Base-by-base conservation (phyloP, 2,797 vertebrate species). In the Pipistrellus nathusii region DNA sequence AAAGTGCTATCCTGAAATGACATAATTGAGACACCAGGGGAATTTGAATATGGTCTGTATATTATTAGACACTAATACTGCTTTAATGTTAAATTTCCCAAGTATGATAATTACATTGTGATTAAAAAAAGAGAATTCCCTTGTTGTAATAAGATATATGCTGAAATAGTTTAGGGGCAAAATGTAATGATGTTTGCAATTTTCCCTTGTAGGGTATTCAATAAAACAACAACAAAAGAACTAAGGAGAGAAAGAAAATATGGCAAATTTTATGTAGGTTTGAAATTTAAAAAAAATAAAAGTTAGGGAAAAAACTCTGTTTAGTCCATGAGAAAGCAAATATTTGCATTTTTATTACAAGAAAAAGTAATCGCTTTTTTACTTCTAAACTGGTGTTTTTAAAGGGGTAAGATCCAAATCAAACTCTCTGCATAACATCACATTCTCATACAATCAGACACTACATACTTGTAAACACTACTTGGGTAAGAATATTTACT, bases 301-400 rank as follows among this genome's bases (percentile, higher is more conserved):
- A 86, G 41, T 20, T 14, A 3, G 27, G 41, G 38, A 0, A 53
- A 71, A 71, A 76, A 44, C 27, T 32, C 18, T 81, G 44, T 57
- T 94, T 80, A 90, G 10, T 93, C 18, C 38, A 93, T 20, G 9
- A 64, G 62, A 78, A 96, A 94, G 86, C 91, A 90, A 94, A 86
- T 14, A 95, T 85, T 96, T 95, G 32, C 76, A 96, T 95, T 96
- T 93, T 95, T 90, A 95, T 93, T 75, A 90, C 89, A 95, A 95
- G 91, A 93, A 95, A 96, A 96, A 92, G 96, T n/a, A 86, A 30
- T 38, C 90, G 41, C 48, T 88, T 88, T 97, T 66, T 97, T 98
- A 88, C 90, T 97, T 97, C 94, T 51, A 90, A 90, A 96, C 51
- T 89, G 87, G 30, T 64, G 88, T 94, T 96, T 88, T 89, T 71